Evolutionary conservation across 2,888 invertebrate species (phyloP).

Genomic region (Phalangium opilio): DNA sequence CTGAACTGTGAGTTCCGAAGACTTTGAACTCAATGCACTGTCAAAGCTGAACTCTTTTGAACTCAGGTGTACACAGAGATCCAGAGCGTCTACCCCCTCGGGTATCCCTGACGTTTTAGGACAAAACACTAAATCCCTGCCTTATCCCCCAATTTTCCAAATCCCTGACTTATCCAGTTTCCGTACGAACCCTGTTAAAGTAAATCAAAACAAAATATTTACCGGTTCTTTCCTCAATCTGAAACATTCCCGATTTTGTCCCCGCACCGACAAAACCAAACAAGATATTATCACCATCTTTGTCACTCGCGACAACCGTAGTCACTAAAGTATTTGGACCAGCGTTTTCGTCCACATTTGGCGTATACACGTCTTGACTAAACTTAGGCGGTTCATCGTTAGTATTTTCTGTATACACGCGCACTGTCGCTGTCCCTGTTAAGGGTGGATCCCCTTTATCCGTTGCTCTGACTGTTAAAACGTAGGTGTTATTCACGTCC

Average conservation of each 20-base stretch:
- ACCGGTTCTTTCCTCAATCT: slow-evolving; percentile 82
- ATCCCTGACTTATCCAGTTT: too few relatives aligned
- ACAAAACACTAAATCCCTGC: too few relatives aligned
- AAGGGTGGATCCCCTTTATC: slow-evolving; percentile 88
- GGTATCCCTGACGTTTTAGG: too few relatives aligned
- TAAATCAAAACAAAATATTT: too few relatives aligned
- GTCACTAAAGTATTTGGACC: slow-evolving; percentile 89
- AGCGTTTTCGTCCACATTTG: slow-evolving; percentile 89
- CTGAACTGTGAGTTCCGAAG: too few relatives aligned
- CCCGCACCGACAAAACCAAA: slow-evolving; percentile 76
- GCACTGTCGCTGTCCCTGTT: slow-evolving; percentile 81
- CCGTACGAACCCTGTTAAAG: too few relatives aligned
- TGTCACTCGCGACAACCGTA: slow-evolving; percentile 90
- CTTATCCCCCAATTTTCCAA: too few relatives aligned
- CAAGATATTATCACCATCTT: slow-evolving; percentile 89
- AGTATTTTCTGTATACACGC: slow-evolving; percentile 93
- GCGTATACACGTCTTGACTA: slow-evolving; percentile 89
- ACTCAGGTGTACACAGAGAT: too few relatives aligned
- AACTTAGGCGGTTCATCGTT: slow-evolving; percentile 96
- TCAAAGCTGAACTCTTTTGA: too few relatives aligned
- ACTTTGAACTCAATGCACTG: too few relatives aligned
- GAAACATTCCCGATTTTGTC: slow-evolving; percentile 72
- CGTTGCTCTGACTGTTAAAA: slow-evolving; percentile 82
- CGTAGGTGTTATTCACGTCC: slow-evolving; percentile 90
- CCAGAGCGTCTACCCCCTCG: too few relatives aligned